Evolutionary conservation across 2,113 vertebrate genomes (phyloP).

Genomic region (crab-eating macaque (Macaca fascicularis)): DNA sequence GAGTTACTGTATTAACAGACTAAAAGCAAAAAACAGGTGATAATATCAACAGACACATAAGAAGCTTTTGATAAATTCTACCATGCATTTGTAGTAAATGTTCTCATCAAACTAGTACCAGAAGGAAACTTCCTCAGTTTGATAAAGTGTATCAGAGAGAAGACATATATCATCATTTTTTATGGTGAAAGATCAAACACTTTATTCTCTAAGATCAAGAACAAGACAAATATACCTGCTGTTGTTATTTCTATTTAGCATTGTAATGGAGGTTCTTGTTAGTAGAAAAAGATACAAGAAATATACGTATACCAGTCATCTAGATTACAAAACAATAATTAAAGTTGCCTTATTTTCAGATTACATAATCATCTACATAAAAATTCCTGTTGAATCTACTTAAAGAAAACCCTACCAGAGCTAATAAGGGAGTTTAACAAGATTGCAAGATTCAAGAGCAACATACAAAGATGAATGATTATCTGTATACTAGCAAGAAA

Average conservation of each 20-base stretch:
- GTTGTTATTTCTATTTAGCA: not conserved
- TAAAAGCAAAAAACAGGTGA: not conserved
- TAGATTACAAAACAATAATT: not conserved
- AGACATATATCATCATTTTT: not conserved
- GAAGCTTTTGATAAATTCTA: not conserved
- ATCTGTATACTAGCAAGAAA: not conserved
- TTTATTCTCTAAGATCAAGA: not conserved
- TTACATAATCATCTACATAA: not conserved
- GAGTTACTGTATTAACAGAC: not conserved
- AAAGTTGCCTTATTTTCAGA: not conserved
- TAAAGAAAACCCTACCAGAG: not conserved
- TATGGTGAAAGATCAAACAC: not conserved
- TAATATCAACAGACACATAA: not conserved
- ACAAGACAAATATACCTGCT: not conserved
- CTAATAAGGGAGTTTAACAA: not conserved
- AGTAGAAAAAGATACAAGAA: not conserved
- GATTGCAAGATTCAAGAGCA: not conserved
- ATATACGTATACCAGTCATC: not conserved
- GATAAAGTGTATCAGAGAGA: not conserved
- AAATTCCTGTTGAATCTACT: not conserved
- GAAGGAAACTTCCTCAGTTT: not conserved
- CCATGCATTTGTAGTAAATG: not conserved
- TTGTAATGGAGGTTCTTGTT: not conserved
- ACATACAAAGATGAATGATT: not conserved
- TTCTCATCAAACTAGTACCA: not conserved